Evolutionary conservation across 64 coral and sea anemone species (phyloP).

Genomic region (Exaiptasia diaphana): DNA sequence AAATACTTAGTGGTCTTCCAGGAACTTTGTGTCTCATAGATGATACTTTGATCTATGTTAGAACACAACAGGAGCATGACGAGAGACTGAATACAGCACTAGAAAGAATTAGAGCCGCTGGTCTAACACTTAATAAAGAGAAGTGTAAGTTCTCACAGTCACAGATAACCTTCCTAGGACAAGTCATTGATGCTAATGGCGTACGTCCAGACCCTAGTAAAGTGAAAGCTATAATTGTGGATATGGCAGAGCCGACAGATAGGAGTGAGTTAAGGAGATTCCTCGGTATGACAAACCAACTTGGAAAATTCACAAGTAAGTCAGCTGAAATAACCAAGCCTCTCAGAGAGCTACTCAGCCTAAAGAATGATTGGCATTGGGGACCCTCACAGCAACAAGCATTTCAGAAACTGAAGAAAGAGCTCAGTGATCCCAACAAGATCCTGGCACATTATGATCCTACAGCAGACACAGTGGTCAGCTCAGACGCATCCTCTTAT

Average conservation of each 20-base stretch:
- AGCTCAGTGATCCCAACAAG: too few relatives aligned
- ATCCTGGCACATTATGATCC: neutral
- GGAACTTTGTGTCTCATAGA: neutral
- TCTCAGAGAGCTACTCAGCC: too few relatives aligned
- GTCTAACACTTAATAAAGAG: neutral
- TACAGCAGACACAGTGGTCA: neutral
- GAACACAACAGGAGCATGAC: neutral
- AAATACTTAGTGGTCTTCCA: neutral
- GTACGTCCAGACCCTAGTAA: constrained; percentile 1
- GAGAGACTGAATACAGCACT: neutral
- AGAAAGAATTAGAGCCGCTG: neutral
- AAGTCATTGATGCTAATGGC: constrained; percentile 16
- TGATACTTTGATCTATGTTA: neutral
- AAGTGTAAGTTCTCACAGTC: too few relatives aligned
- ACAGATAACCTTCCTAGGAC: constrained; percentile 6
- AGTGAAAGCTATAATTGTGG: constrained; percentile 2
- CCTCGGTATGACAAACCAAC: too few relatives aligned
- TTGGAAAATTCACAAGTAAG: too few relatives aligned
- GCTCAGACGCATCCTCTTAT: constrained; percentile 31
- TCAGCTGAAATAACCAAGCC: neutral
- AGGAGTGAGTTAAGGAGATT: constrained; percentile 25
- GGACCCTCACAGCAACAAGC: too few relatives aligned
- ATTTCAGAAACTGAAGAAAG: too few relatives aligned
- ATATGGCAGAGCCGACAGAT: constrained; percentile 8
- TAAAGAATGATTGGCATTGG: too few relatives aligned